These are phyloP conservation scores for Octomys mimax DNA, from an alignment of 2,797 vertebrate species.

Conservation along the genomic window DNA sequence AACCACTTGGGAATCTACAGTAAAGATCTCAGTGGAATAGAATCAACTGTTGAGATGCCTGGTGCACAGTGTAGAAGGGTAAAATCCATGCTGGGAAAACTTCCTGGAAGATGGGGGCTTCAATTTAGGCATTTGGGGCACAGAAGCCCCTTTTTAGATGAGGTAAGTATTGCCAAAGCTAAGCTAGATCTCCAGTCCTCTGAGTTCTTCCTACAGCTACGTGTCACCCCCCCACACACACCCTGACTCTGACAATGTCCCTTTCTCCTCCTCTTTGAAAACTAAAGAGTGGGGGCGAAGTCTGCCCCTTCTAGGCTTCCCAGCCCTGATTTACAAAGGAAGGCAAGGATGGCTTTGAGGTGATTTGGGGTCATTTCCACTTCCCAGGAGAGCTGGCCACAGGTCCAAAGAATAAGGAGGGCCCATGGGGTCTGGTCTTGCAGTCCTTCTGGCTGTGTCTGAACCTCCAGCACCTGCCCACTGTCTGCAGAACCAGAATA, in stretches of 20 bases:
- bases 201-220: background rate
- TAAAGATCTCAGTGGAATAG: background rate
- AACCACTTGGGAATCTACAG: background rate
- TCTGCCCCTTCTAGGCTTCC: background rate
- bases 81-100: background rate
- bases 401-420: background rate
- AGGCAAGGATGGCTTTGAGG: background rate
- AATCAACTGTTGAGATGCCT: background rate
- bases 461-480: background rate
- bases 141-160: constrained; percentile 27
- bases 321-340: background rate
- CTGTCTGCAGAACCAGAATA: background rate
- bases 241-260: background rate
- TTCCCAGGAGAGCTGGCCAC: background rate
- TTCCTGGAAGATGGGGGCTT: constrained; percentile 55
- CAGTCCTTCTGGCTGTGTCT: background rate
- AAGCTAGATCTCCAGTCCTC: background rate
- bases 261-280: background rate
- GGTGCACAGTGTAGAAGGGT: background rate
- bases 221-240: background rate
- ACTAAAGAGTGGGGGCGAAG: background rate
- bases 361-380: background rate
- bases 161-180: background rate
- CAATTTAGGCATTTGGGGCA: background rate
- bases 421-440: background rate